These are phyloP conservation scores for Pomacea maculata DNA, from an alignment of 1,140 invertebrate genomes.

Conservation along the genomic window DNA sequence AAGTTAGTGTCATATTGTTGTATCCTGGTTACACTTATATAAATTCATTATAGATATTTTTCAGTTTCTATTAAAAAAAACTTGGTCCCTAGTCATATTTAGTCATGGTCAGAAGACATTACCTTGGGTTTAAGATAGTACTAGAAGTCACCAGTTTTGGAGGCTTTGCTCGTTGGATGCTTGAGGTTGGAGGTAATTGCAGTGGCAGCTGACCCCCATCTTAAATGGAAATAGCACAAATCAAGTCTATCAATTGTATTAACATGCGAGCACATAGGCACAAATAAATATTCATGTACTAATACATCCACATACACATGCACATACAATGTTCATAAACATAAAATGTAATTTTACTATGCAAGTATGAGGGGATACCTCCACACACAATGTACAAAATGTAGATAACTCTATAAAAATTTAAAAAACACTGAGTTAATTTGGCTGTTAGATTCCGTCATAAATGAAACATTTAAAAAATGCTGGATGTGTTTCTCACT, in stretches of 20 bases:
- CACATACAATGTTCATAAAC: background rate
- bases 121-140: slow-evolving; percentile 42
- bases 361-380: background rate
- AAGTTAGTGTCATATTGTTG: no score
- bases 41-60: no score
- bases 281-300: background rate
- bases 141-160: slow-evolving; percentile 33
- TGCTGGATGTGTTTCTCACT: no score
- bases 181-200: slow-evolving; percentile 53
- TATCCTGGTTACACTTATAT: no score
- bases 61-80: no score
- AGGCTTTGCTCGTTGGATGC: slow-evolving; percentile 40
- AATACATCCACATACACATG: background rate
- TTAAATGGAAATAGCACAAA: slow-evolving; percentile 28
- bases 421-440: no score
- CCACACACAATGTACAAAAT: background rate
- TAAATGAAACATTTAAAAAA: no score
- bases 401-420: no score
- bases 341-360: background rate
- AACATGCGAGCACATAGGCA: background rate
- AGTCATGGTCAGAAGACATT: background rate
- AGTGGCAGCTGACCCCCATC: slow-evolving; percentile 49
- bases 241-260: background rate
- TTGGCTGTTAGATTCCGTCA: no score
- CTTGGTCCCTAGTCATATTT: no score